These are phyloP conservation scores for Picus viridis DNA, from an alignment of 2,797 vertebrate species.

Conservation along the genomic window DNA sequence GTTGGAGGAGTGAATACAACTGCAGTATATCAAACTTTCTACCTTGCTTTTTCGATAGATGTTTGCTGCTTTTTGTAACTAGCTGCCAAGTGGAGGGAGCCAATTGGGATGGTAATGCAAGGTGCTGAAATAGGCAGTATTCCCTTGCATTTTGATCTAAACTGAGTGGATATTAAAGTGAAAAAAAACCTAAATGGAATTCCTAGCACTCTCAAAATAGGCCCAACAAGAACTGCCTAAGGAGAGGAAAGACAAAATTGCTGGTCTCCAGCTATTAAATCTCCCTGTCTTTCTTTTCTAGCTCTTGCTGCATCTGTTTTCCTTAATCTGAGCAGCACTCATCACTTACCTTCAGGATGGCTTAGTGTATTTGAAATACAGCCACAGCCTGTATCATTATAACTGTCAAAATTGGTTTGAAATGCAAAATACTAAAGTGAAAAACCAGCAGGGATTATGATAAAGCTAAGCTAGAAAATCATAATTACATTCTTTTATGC, in stretches of 20 bases:
- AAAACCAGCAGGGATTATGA: neutral
- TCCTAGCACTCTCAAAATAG: neutral
- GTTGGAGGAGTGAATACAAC: neutral
- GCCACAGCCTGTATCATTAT: neutral
- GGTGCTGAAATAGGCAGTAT: neutral
- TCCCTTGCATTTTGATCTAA: neutral
- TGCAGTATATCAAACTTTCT: neutral
- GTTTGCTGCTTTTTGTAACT: conserved; percentile 3
- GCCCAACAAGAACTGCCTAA: neutral
- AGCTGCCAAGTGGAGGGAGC: neutral
- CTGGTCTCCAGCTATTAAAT: neutral
- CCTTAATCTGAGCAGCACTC: neutral
- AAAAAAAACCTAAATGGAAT: neutral
- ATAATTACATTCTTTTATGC: conserved; percentile 8
- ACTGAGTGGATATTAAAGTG: neutral
- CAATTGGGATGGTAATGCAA: neutral
- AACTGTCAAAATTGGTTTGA: conserved; percentile 43
- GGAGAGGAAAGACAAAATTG: neutral
- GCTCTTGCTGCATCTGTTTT: neutral
- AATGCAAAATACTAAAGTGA: conserved; percentile 21
- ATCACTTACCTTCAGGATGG: neutral
- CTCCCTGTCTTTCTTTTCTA: neutral
- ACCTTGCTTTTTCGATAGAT: neutral
- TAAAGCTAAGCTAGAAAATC: neutral
- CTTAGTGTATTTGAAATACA: conserved; percentile 40